Evolutionary conservation across 1,140 invertebrate species (phyloP).

Genomic region (Drosophila kurseongensis): DNA sequence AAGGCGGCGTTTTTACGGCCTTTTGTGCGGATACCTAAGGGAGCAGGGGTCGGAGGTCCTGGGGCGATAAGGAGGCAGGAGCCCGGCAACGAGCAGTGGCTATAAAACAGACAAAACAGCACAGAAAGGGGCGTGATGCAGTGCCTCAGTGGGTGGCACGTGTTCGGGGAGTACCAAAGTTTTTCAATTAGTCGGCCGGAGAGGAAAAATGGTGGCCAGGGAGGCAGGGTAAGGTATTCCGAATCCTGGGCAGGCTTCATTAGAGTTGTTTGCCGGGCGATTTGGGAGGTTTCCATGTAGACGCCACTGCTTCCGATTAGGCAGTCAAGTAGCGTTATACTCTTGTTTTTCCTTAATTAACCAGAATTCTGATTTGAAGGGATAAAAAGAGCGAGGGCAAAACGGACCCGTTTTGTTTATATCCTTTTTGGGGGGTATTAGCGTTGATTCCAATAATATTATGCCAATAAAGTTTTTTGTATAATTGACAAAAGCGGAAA

Average conservation of each 20-base stretch:
- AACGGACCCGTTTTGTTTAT: not conserved
- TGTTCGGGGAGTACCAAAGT: slow-evolving; percentile 46
- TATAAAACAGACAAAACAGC: slow-evolving; percentile 43
- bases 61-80: slow-evolving; percentile 4
- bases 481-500: slow-evolving; percentile 44
- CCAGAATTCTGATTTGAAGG: slow-evolving; percentile 25
- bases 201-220: not conserved
- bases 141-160: slow-evolving; percentile 47
- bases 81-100: slow-evolving; percentile 13
- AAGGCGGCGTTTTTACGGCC: slow-evolving; percentile 40
- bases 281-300: slow-evolving; percentile 41
- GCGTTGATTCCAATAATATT: slow-evolving; percentile 34
- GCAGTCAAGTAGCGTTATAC: slow-evolving; percentile 44
- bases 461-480: slow-evolving; percentile 25
- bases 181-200: slow-evolving; percentile 42
- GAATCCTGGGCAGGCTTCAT: slow-evolving; percentile 29
- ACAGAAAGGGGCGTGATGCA: slow-evolving; percentile 16
- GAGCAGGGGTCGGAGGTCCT: not conserved
- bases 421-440: slow-evolving; percentile 13
- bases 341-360: slow-evolving; percentile 39
- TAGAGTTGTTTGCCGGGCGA: slow-evolving; percentile 48
- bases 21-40: slow-evolving; percentile 28
- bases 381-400: not conserved
- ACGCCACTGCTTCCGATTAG: slow-evolving; percentile 29
- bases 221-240: not conserved